These are phyloP conservation scores for Gobiocypris rarus DNA, from an alignment of 2,113 vertebrate species.

Conservation along the genomic window DNA sequence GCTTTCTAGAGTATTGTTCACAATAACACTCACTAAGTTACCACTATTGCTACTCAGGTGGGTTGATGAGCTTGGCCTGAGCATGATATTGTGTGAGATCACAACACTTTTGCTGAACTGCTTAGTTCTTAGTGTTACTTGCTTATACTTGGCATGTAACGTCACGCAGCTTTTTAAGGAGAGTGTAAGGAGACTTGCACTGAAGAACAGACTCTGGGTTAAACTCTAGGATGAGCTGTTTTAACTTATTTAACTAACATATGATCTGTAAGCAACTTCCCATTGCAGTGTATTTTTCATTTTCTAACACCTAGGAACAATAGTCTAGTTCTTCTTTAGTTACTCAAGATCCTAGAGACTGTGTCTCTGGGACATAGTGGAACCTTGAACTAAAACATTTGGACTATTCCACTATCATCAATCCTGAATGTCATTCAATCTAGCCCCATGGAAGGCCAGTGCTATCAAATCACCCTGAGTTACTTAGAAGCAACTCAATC, in stretches of 20 bases:
- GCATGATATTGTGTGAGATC: background rate
- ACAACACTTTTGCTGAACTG: background rate
- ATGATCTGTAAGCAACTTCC: background rate
- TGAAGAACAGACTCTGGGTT: background rate
- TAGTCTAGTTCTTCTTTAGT: background rate
- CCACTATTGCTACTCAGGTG: background rate
- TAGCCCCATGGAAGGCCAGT: conserved; percentile 52
- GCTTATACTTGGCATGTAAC: background rate
- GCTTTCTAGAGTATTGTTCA: background rate
- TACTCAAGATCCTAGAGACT: conserved; percentile 31
- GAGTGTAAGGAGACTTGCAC: background rate
- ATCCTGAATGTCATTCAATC: conserved; percentile 67
- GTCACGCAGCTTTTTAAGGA: background rate
- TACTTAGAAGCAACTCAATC: conserved; percentile 76
- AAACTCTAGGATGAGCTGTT: background rate
- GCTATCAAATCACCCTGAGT: conserved; percentile 63
- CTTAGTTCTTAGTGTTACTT: conserved; percentile 9
- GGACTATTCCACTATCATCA: conserved; percentile 54
- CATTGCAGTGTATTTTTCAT: background rate
- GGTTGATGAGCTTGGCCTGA: background rate
- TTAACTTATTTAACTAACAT: background rate
- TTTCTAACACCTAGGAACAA: background rate
- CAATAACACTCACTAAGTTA: background rate
- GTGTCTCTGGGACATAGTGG: conserved; percentile 59
- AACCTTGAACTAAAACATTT: conserved; percentile 65